Conservation (phyloP, 2,797 vertebrate genomes). For the Tauraco hartlaubi region DNA sequence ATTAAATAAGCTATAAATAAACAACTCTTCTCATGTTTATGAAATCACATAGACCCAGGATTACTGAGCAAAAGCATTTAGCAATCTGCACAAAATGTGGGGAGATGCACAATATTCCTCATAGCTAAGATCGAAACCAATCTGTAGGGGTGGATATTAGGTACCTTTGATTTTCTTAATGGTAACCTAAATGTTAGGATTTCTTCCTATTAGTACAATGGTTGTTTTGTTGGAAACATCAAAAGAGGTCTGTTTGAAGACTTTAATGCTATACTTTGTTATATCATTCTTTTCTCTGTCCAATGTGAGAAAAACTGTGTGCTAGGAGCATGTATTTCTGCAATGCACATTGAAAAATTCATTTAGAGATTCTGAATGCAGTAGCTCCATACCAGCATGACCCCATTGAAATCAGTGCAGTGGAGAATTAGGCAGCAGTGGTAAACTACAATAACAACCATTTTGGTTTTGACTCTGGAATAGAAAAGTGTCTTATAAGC, state of each 20-base stretch:
- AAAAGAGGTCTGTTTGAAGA: background rate
- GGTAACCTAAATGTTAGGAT: background rate
- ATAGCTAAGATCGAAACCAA: background rate
- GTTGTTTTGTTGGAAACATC: background rate
- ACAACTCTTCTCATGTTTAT: background rate
- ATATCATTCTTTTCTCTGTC: background rate
- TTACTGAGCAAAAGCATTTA: background rate
- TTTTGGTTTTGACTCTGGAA: background rate
- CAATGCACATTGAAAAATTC: background rate
- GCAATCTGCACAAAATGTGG: background rate
- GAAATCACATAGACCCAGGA: background rate
- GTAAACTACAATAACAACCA: background rate
- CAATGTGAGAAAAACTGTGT: background rate
- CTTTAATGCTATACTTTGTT: background rate
- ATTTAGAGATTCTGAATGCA: background rate
- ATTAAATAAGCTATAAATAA: background rate
- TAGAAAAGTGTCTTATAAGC: background rate
- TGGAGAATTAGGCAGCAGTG: background rate
- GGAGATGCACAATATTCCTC: background rate
- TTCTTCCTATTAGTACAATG: background rate
- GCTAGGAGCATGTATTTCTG: background rate
- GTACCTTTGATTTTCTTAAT: background rate
- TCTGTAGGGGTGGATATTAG: background rate
- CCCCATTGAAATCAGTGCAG: background rate
- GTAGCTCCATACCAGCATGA: background rate